Evolutionary conservation across 2,113 vertebrate genomes (phyloP).

Genomic region (Clinocottus analis): DNA sequence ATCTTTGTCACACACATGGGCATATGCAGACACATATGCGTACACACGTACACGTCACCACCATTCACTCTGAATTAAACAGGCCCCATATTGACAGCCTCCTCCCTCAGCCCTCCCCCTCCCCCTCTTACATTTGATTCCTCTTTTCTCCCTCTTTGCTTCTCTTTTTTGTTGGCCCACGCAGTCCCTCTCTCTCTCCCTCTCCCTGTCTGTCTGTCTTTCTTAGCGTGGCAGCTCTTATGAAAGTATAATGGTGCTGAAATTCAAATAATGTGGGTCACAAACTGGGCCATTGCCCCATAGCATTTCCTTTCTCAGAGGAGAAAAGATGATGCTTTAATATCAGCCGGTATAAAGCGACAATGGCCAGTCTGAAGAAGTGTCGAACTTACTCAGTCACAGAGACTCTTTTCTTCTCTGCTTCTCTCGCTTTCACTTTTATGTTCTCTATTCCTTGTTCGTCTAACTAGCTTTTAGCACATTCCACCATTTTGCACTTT

Average conservation of each 20-base stretch:
- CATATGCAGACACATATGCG: conserved; percentile 23
- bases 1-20: conserved; percentile 32
- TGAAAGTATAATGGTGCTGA: conserved; percentile 71
- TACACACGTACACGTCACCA: conserved; percentile 15
- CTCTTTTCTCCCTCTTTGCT: conserved; percentile 17
- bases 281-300: conserved; percentile 76
- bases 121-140: conserved; percentile 40
- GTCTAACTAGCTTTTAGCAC: conserved; percentile 15
- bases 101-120: conserved; percentile 26
- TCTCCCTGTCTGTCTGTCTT: conserved; percentile 39
- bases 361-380: conserved; percentile 54
- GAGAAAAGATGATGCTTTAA: conserved; percentile 50
- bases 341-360: conserved; percentile 50
- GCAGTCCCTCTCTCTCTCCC: conserved; percentile 18
- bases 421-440: conserved; percentile 16
- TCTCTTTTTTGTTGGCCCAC: conserved; percentile 42
- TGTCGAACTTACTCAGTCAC: conserved; percentile 36
- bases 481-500: background rate
- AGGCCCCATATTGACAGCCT: conserved; percentile 49
- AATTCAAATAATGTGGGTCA: conserved; percentile 79
- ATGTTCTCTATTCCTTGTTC: conserved; percentile 25
- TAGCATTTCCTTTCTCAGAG: conserved; percentile 50
- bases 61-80: conserved; percentile 61
- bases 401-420: conserved; percentile 22
- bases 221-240: conserved; percentile 55